Conservation (phyloP, 2,888 invertebrate species). For the Agrenia bidenticulata region DNA sequence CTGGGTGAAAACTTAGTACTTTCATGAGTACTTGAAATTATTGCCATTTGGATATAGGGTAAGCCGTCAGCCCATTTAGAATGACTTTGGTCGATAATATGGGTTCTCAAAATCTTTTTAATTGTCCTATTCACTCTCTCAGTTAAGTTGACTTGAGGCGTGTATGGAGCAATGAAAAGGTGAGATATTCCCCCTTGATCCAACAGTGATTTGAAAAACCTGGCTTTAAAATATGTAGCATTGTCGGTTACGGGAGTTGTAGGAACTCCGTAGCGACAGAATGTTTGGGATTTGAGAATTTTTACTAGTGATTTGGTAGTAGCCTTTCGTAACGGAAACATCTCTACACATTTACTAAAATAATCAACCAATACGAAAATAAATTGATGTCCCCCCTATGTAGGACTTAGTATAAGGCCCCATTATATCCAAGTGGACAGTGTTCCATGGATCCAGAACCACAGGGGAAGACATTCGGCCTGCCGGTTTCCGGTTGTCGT, state of each 20-base stretch:
- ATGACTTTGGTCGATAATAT: not conserved
- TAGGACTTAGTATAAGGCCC: not conserved
- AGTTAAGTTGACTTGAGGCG: constrained; percentile 12
- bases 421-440: constrained; percentile 19
- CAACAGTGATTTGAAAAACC: constrained; percentile 11
- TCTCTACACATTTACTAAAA: constrained; percentile 1
- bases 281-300: not conserved
- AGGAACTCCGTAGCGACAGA: constrained; percentile 11
- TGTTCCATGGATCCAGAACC: constrained; percentile 11
- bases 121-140: constrained; percentile 14
- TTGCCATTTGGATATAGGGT: not conserved
- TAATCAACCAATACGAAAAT: not conserved
- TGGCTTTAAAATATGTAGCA: not conserved
- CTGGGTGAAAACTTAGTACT: not conserved
- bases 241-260: constrained; percentile 3
- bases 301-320: not conserved
- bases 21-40: not conserved
- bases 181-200: constrained; percentile 14
- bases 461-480: constrained; percentile 14
- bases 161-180: constrained; percentile 3
- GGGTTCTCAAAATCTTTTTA: constrained; percentile 5
- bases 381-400: not conserved
- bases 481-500: constrained; percentile 15
- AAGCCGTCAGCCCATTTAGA: not conserved
- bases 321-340: constrained; percentile 1